Base-by-base conservation (phyloP, 2,113 vertebrate species). In the Xenus cinereus region DNA sequence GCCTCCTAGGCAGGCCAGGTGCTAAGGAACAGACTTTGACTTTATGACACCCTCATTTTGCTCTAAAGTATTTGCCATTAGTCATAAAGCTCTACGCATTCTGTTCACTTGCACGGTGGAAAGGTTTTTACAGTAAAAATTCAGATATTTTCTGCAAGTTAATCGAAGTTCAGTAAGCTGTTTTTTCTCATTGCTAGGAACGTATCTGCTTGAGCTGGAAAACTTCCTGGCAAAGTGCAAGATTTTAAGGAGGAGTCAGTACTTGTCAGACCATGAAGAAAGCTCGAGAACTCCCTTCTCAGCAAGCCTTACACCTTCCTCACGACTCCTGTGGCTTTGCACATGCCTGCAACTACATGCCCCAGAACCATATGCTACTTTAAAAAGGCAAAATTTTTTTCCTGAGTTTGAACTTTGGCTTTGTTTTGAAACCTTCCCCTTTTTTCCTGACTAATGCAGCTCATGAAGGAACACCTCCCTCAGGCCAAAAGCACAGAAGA, bases 341-440 rank as follows among this genome's bases (percentile, higher is more conserved):
- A 87, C 45, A 45, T 89, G 86, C 84, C 89, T 97, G 94, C 89
- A 90, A 69, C 45, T 85, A 89, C 94, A 89, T 51, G 95, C 50
- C 66, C 45, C 53, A 69, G 56, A 81, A 95, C 15, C 66, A 88
- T 28, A 71, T 2, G 3, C 46, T 46, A 39, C 10, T 76, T 62
- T 54, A 24, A 68, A 82, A 80, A 69, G n/a, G 86, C 41, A 89
- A 67, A 89, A 3, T 30, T 7, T 30, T 57, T 33, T 33, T 22
- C 1, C n/a, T 0, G 4, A 81, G 50, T 78, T 60, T 91, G 95
- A 96, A 90, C 89, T 96, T 92, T 93, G 57, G 54, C 50, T 95
- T 95, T 95, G 71, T 97, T 97, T 91, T 95, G 90, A 95, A 96
- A 95, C 57, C 54, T 91, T 89, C 63, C 15, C 27, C 39, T 30